Evolutionary conservation across 2,113 vertebrate species (phyloP).

Genomic region (Gymnogyps californianus): DNA sequence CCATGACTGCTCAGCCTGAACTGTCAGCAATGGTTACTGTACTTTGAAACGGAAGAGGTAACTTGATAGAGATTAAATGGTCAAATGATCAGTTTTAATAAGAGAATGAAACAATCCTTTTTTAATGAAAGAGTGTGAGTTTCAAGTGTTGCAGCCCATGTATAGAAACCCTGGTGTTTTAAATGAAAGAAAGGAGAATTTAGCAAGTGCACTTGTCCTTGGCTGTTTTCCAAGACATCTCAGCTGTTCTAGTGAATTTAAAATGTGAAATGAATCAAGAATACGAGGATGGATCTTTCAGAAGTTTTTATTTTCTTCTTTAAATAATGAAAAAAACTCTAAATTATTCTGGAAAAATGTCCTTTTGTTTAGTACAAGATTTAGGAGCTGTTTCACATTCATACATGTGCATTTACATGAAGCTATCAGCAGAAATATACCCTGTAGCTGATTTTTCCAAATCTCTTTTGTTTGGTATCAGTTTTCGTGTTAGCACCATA

Average conservation of each 20-base stretch:
- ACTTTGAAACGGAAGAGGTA: background rate
- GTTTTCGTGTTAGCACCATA: background rate
- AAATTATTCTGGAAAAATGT: background rate
- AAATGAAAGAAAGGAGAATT: background rate
- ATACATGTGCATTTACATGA: background rate
- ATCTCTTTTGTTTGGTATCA: background rate
- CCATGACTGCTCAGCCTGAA: background rate
- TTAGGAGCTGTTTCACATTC: background rate
- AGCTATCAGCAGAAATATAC: background rate
- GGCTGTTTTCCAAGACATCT: background rate
- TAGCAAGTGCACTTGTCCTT: background rate
- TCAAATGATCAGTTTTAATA: background rate
- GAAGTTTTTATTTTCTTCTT: background rate
- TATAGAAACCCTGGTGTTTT: background rate
- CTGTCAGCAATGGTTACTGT: background rate
- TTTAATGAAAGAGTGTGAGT: background rate
- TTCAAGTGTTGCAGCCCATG: background rate
- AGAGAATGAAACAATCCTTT: background rate
- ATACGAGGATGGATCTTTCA: background rate
- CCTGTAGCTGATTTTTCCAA: background rate
- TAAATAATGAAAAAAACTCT: background rate
- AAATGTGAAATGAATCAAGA: conserved; percentile 2
- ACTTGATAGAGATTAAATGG: background rate
- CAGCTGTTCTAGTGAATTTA: background rate
- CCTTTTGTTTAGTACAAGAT: background rate